phyloP scores from a whole-genome alignment of 2,888 invertebrate species.

The Nephrotoma flavescens region DNA sequence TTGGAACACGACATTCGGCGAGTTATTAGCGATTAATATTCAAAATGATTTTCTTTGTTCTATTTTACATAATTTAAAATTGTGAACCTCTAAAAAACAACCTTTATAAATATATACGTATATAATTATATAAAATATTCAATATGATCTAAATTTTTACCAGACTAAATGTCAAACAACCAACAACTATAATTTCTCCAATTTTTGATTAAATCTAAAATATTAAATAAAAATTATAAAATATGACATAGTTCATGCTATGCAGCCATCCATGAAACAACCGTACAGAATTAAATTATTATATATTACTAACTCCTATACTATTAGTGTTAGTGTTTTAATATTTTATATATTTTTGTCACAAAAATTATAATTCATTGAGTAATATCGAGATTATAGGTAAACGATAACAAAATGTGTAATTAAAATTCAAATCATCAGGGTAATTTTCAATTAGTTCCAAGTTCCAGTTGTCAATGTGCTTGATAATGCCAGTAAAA shows the following conservation, averaged over 20 bases:
- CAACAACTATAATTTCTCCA: background rate
- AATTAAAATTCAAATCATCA: background rate
- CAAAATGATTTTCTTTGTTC: too few relatives aligned
- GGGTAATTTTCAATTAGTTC: background rate
- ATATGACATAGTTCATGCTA: background rate
- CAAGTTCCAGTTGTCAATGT: background rate
- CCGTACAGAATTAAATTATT: background rate
- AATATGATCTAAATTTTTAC: too few relatives aligned
- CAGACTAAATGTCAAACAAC: too few relatives aligned
- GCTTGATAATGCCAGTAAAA: background rate
- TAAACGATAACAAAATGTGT: background rate
- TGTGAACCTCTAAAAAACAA: too few relatives aligned
- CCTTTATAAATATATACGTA: too few relatives aligned
- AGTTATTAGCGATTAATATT: too few relatives aligned
- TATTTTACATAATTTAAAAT: too few relatives aligned
- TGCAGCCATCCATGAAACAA: background rate
- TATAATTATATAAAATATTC: too few relatives aligned
- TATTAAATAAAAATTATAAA: background rate
- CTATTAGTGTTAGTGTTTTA: background rate
- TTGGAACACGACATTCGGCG: too few relatives aligned
- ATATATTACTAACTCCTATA: background rate
- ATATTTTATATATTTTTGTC: background rate
- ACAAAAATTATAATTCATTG: background rate
- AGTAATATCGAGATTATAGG: background rate
- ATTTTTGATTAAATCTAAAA: background rate